Conservation (phyloP, 2,113 vertebrate species). For the Talpa occidentalis region DNA sequence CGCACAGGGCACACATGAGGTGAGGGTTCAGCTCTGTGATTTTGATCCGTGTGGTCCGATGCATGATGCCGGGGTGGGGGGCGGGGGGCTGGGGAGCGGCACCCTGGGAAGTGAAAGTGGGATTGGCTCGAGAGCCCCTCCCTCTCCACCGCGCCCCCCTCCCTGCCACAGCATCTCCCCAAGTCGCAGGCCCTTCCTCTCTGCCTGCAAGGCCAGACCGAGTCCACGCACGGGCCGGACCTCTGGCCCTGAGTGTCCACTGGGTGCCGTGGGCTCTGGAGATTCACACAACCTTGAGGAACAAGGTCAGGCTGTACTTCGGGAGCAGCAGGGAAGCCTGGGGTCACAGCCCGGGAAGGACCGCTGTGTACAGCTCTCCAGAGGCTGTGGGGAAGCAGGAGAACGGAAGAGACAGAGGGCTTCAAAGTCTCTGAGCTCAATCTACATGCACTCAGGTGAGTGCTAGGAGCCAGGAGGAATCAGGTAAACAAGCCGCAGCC, state of each 20-base stretch:
- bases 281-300: not conserved
- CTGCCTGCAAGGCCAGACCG: not conserved
- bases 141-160: accelerated
- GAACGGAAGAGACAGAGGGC: not conserved
- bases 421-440: not conserved
- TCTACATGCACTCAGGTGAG: not conserved
- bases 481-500: not conserved
- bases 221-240: not conserved
- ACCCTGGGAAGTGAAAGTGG: constrained; percentile 41
- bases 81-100: not conserved
- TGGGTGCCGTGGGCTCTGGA: not conserved
- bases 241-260: not conserved
- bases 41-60: constrained; percentile 88
- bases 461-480: not conserved
- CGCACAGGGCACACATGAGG: constrained; percentile 93
- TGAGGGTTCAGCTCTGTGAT: constrained; percentile 90
- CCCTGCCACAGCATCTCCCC: not conserved
- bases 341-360: not conserved
- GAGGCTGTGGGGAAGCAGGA: not conserved
- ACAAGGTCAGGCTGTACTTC: not conserved
- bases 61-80: constrained; percentile 81
- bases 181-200: not conserved
- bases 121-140: not conserved
- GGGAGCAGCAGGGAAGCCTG: not conserved
- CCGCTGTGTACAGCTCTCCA: not conserved